A percentile compares a stretch with the other conserved stretches of the same genome.
Evolutionary conservation across 1,140 invertebrate genomes (phyloP).

Genomic region (Pogonomyrmex californicus): DNA sequence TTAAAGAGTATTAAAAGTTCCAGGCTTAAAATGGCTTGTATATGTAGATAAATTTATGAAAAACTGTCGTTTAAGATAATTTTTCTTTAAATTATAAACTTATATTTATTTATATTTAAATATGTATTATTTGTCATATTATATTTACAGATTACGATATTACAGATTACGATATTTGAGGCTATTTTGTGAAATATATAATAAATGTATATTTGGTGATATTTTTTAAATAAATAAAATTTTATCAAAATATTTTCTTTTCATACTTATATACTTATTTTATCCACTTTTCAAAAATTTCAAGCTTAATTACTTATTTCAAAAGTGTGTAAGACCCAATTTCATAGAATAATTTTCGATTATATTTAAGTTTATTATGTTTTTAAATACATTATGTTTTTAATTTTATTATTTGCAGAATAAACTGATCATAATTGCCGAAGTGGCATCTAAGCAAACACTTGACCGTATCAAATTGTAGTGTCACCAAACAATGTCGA

Average conservation of each 20-base stretch:
- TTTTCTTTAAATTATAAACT: background rate
- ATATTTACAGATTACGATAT: background rate
- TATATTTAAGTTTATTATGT: background rate
- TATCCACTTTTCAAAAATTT: background rate
- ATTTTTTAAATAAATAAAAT: slow-evolving; percentile 47
- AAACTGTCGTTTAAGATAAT: background rate
- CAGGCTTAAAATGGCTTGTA: background rate
- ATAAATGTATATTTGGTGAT: background rate
- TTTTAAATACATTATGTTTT: background rate
- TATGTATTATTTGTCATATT: background rate
- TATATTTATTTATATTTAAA: slow-evolving; percentile 10
- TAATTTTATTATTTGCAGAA: background rate
- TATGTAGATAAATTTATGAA: background rate
- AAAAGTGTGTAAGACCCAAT: background rate
- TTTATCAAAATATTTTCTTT: slow-evolving; percentile 5
- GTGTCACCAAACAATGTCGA: slow-evolving; percentile 77
- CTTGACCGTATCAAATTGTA: slow-evolving; percentile 83
- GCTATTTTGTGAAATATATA: slow-evolving; percentile 19
- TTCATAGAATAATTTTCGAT: background rate
- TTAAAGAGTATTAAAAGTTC: slow-evolving; percentile 39
- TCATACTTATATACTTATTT: background rate
- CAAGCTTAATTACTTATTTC: background rate
- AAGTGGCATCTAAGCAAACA: slow-evolving; percentile 71
- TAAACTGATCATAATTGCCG: background rate
- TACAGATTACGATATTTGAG: background rate